A percentile compares a stretch with the other conserved stretches of the same genome.
These are phyloP conservation scores for Mythimna albipuncta DNA, from an alignment of 2,888 invertebrate genomes.

Conservation along the genomic window DNA sequence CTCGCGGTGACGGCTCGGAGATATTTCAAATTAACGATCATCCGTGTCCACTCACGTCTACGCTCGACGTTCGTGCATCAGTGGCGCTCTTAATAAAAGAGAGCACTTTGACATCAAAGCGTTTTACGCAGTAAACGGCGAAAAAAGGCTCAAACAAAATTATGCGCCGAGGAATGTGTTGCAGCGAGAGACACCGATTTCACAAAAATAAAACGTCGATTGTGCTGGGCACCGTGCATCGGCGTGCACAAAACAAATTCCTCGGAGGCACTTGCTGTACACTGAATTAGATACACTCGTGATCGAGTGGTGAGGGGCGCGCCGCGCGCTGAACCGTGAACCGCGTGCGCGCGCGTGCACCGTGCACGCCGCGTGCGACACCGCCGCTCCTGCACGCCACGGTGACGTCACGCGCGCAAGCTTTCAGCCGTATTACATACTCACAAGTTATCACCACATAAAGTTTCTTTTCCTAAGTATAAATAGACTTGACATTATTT, in stretches of 20 bases:
- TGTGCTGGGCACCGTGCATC: constrained; percentile 79
- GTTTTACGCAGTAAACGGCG: constrained; percentile 71
- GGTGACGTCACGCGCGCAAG: constrained; percentile 52
- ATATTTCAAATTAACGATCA: constrained; percentile 61
- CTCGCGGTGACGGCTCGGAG: constrained; percentile 54
- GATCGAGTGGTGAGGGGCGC: constrained; percentile 79
- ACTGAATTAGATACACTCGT: constrained; percentile 88
- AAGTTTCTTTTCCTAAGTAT: constrained; percentile 39
- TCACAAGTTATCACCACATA: constrained; percentile 41
- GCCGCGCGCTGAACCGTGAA: constrained; percentile 80
- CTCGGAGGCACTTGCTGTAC: constrained; percentile 84
- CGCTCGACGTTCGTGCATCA: constrained; percentile 54
- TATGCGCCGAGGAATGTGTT: constrained; percentile 79
- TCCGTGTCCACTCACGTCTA: constrained; percentile 54
- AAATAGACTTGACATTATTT: constrained; percentile 56
- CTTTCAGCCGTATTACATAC: constrained; percentile 40
- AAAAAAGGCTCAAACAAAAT: constrained; percentile 81
- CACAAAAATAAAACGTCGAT: constrained; percentile 87
- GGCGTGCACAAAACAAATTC: constrained; percentile 88
- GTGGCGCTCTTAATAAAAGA: constrained; percentile 56
- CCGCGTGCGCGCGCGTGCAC: constrained; percentile 27
- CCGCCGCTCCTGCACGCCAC: constrained; percentile 29
- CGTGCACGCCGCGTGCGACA: constrained; percentile 48
- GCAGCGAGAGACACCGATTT: constrained; percentile 81
- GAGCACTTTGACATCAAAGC: constrained; percentile 75